Evolutionary conservation across 2,113 vertebrate genomes (phyloP).

Genomic region (Vanacampus margaritifer): DNA sequence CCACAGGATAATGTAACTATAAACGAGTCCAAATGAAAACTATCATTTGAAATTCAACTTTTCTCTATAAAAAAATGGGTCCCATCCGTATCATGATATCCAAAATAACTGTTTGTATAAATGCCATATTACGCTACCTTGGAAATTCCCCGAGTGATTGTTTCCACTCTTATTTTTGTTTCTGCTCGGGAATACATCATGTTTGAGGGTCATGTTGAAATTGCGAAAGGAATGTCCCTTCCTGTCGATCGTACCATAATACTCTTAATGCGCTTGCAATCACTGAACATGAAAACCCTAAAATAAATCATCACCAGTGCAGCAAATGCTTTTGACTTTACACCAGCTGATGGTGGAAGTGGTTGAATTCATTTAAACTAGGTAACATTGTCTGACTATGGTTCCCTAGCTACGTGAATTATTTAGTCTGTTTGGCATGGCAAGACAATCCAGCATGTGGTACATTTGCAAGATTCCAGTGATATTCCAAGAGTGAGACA

Average conservation of each 20-base stretch:
- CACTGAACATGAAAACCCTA: slow-evolving; percentile 12
- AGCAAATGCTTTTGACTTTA: neutral
- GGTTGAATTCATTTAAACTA: neutral
- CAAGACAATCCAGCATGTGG: slow-evolving; percentile 1
- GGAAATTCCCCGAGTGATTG: slow-evolving; percentile 48
- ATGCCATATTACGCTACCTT: slow-evolving; percentile 34
- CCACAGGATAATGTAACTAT: neutral
- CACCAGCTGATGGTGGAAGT: neutral
- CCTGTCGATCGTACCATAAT: slow-evolving; percentile 5
- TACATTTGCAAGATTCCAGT: neutral
- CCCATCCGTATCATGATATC: neutral
- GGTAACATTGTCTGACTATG: slow-evolving; percentile 7
- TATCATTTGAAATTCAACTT: slow-evolving; percentile 5
- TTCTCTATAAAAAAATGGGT: slow-evolving; percentile 1
- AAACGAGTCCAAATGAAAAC: neutral
- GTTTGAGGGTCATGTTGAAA: slow-evolving; percentile 7
- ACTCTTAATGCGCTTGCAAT: slow-evolving; percentile 22
- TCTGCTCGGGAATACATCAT: slow-evolving; percentile 25
- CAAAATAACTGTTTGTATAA: slow-evolving; percentile 18
- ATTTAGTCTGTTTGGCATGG: slow-evolving; percentile 19
- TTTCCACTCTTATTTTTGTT: slow-evolving; percentile 25
- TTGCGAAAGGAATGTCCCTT: neutral
- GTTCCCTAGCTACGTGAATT: slow-evolving; percentile 10
- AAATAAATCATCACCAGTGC: slow-evolving; percentile 7
- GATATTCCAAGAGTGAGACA: neutral